phyloP scores from a whole-genome alignment of 2,797 vertebrate species.

The Chaetophractus vellerosus region DNA sequence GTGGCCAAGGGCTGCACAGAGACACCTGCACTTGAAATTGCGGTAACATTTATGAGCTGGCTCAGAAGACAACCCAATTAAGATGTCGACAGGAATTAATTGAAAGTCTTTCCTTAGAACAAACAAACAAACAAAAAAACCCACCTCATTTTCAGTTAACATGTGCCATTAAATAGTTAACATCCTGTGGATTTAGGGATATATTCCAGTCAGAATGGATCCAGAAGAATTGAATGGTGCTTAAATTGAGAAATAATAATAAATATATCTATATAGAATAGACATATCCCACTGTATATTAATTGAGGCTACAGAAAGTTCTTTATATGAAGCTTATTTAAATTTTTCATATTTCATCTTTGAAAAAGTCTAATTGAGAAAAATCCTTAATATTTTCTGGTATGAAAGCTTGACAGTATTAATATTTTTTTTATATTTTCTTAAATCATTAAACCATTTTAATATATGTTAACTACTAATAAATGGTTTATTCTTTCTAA shows the following conservation, averaged over 20 bases:
- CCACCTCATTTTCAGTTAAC: conserved; percentile 93
- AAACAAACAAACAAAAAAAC: conserved; percentile 90
- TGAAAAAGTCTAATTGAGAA: conserved; percentile 93
- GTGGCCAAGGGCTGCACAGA: conserved; percentile 77
- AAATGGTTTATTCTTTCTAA: conserved; percentile 95
- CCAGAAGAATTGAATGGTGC: conserved; percentile 93
- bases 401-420: conserved; percentile 99
- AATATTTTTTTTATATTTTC: conserved; percentile 99
- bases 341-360: conserved; percentile 94
- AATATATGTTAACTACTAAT: conserved; percentile 96
- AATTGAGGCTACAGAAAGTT: conserved; percentile 92
- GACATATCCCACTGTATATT: conserved; percentile 91
- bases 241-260: conserved; percentile 91
- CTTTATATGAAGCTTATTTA: conserved; percentile 94
- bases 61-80: conserved; percentile 94
- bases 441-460: conserved; percentile 99
- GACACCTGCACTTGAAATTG: conserved; percentile 86
- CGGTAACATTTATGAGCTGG: conserved; percentile 95
- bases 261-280: conserved; percentile 90
- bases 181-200: conserved; percentile 94
- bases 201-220: conserved; percentile 97
- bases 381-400: conserved; percentile 98
- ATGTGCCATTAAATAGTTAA: conserved; percentile 96
- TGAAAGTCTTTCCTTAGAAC: conserved; percentile 90
- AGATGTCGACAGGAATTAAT: conserved; percentile 89